Base-by-base conservation (phyloP, 2,888 invertebrate genomes). In the Muscina levida region DNA sequence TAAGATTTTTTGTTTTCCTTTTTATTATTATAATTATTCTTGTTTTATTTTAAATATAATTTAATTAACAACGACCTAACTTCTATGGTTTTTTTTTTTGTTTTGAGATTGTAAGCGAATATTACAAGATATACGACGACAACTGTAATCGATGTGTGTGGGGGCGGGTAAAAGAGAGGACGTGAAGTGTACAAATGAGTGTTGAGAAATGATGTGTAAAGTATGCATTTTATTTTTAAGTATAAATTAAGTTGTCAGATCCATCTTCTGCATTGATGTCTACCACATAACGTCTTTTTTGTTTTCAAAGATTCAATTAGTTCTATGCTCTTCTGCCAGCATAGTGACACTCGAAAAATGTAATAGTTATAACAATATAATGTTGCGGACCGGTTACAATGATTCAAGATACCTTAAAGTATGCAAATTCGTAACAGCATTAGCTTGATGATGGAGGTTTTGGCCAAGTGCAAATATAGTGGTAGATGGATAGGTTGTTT, bases 31-130 rank as follows among this genome's bases (percentile, higher is more conserved):
- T 83, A 82, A 82, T 83, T 83, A 81, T 82, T 80, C 80, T 84
- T 79, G 83, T 84, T 85, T 85, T 84, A 83, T 85, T 86, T 86
- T 85, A 86, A 85, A 85, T 86, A 86, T 86, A 86, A 86, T 86
- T 86, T 86, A 87, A 85, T 87, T 87, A 87, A 86, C 86, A 86
- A 86, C 86, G 85, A 86, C 84, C 85, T 85, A 85, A 84, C 67
- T 83, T 82, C 84, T 83, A 83, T 83, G 78, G 82, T 84, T 84
- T 79, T 70, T 37, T 68, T 71, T 71, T 79, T 22, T 72, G 82
- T 84, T 84, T 83, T 72, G 77, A 83, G 85, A 85, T 85, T 86
- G 84, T 84, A 84, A 84, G 86, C 86, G 85, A 86, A 86, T 85
- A 85, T 83, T 85, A 85, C 83, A 84, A 83, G 70, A 77, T 82